phyloP scores from a whole-genome alignment of 2,797 vertebrate genomes.

The Spatula versicolor region DNA sequence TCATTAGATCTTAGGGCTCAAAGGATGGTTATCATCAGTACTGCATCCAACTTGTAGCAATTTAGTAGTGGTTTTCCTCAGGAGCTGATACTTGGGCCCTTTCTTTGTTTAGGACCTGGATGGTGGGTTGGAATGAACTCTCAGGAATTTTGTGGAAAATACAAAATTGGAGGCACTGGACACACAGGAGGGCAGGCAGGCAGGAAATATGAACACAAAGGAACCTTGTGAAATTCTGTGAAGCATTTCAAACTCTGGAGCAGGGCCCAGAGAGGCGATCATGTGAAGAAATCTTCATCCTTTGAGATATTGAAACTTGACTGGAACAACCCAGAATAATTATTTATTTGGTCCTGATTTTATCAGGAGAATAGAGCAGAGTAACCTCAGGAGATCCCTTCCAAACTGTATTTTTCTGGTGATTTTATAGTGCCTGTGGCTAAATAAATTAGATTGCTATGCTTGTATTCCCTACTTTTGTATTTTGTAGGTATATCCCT shows the following conservation, averaged over 20 bases:
- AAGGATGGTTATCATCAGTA: neutral
- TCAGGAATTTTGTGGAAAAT: neutral
- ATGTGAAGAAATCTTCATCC: neutral
- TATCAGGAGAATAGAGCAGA: neutral
- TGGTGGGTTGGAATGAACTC: neutral
- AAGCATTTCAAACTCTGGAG: neutral
- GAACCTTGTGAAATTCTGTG: neutral
- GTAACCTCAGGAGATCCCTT: neutral
- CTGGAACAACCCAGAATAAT: neutral
- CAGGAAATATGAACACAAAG: neutral
- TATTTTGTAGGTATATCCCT: neutral
- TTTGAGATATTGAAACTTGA: neutral
- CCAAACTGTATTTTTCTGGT: neutral
- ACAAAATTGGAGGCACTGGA: neutral
- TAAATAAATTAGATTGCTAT: neutral
- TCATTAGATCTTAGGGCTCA: neutral
- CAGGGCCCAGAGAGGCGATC: neutral
- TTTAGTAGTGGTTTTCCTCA: neutral
- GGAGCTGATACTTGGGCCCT: neutral
- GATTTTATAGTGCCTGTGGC: neutral
- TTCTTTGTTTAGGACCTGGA: neutral
- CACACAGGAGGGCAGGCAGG: neutral
- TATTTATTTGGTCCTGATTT: neutral
- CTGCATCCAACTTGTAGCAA: too few species aligned
- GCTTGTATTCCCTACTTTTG: neutral